phyloP scores from a whole-genome alignment of 2,888 invertebrate genomes.

The Plebejus anna region DNA sequence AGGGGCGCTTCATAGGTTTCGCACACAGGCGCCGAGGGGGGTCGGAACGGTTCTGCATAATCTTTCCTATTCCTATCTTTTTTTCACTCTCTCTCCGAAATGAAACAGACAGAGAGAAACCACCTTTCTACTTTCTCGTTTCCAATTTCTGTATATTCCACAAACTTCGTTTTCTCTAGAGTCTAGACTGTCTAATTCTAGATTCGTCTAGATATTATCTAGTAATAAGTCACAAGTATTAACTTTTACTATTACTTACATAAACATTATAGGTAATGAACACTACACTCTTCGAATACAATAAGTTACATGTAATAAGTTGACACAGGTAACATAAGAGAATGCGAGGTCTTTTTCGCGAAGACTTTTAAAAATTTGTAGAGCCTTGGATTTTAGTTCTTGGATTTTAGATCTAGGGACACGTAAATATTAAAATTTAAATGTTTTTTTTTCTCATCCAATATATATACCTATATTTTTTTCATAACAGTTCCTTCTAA shows the following conservation, averaged over 20 bases:
- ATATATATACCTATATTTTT: neutral
- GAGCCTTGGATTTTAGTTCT: neutral
- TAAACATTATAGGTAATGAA: constrained; percentile 1
- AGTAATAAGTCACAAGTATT: neutral
- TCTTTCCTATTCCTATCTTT: neutral
- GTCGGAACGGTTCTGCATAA: too few species aligned
- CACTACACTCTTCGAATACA: constrained; percentile 15
- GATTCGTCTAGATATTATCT: neutral
- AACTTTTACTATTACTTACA: neutral
- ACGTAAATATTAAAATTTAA: too few species aligned
- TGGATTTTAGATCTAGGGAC: neutral
- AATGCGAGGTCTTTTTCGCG: neutral
- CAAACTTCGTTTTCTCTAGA: neutral
- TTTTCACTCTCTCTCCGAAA: neutral
- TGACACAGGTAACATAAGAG: neutral
- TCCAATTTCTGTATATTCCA: neutral
- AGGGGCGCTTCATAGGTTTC: too few species aligned
- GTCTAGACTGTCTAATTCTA: neutral
- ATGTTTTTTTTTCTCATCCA: neutral
- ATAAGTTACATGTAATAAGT: neutral
- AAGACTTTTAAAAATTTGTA: neutral
- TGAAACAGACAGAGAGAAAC: neutral
- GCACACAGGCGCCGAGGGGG: too few species aligned
- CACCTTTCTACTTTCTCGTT: neutral
- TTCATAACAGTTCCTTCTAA: too few species aligned